Evolutionary conservation across 2,888 invertebrate genomes (phyloP), one percentile per base, ranked within the genome.

Genomic region (Leptopilina syphax): DNA sequence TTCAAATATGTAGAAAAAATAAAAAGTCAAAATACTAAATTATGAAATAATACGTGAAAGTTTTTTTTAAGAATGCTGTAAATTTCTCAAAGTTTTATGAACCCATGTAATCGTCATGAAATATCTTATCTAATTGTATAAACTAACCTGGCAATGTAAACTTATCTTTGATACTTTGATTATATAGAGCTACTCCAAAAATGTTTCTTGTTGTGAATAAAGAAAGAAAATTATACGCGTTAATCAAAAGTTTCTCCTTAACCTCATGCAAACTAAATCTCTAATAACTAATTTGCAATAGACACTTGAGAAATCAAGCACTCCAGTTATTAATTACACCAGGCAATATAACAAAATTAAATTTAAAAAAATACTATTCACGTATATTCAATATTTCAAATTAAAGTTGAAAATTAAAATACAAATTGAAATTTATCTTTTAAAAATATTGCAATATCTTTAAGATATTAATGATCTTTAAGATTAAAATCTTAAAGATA

Each of bases 91-190:
- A 57, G 6, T 41, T 57, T 57, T 41, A 73, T 57, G 54, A 57
- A 73, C 57, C 54, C 13, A 13, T 57, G 27, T 10, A 73, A 57
- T 34, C 54, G n/a, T 57, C 34, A 34, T 12, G 73, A 73, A 73
- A 73, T 34, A 73, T 60, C 73, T 73, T 73, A 73, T 73, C 73
- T 73, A 57, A 9, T 34, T 63, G 63, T 63, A 44, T 44, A 63
- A 63, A 63, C 63, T 57, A 57, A 57, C 9, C 54, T 34, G 70
- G 54, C 57, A 57, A 34, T 41, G 41, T 57, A 60, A 73, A 73
- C 73, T 73, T 54, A 73, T 73, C 70, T 73, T 57, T 73, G 34
- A 73, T 24, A 54, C 73, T 57, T 57, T 73, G 73, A 73, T 73
- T 73, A 70, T 73, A 70, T 27, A 73, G 73, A 54, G 57, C 41